phyloP scores from a whole-genome alignment of 1,140 invertebrate genomes.

The Drosophila baimaii region DNA sequence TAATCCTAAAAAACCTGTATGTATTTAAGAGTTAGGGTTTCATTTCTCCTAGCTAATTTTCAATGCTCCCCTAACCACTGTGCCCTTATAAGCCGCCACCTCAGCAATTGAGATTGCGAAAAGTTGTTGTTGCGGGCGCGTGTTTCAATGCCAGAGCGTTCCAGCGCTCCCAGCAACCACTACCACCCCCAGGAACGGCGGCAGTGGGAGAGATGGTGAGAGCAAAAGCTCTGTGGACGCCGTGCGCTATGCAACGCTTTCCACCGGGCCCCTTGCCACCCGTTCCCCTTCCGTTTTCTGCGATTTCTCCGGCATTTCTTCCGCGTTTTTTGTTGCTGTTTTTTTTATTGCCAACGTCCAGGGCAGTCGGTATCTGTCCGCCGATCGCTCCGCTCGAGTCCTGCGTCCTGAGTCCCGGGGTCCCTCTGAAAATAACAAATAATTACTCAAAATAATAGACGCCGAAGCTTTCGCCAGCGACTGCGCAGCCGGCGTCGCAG shows the following conservation, averaged over 20 bases:
- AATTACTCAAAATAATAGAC: slow-evolving; percentile 72
- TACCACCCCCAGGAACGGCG: slow-evolving; percentile 49
- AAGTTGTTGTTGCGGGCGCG: slow-evolving; percentile 22
- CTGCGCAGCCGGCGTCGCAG: slow-evolving; percentile 19
- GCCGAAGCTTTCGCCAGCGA: slow-evolving; percentile 26
- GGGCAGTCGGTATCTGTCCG: slow-evolving; percentile 69
- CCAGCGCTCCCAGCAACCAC: slow-evolving; percentile 46
- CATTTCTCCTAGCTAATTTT: no score
- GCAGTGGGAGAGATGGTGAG: slow-evolving; percentile 16
- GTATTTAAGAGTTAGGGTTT: no score
- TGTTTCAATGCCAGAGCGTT: slow-evolving; percentile 63
- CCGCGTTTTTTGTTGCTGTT: background rate
- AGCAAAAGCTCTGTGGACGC: slow-evolving; percentile 50
- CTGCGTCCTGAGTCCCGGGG: slow-evolving; percentile 33
- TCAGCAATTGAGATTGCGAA: slow-evolving; percentile 51
- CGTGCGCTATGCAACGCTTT: slow-evolving; percentile 74
- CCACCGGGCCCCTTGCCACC: slow-evolving; percentile 2
- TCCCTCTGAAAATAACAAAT: slow-evolving; percentile 71
- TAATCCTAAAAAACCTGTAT: rapidly evolving
- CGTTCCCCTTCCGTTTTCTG: slow-evolving; percentile 47
- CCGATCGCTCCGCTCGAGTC: slow-evolving; percentile 31
- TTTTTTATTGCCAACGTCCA: slow-evolving; percentile 13
- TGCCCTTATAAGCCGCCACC: slow-evolving; percentile 40
- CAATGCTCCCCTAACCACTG: background rate
- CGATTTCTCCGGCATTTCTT: slow-evolving; percentile 13